Conservation (phyloP, 2,113 vertebrate species). For the Amphiprion percula region DNA sequence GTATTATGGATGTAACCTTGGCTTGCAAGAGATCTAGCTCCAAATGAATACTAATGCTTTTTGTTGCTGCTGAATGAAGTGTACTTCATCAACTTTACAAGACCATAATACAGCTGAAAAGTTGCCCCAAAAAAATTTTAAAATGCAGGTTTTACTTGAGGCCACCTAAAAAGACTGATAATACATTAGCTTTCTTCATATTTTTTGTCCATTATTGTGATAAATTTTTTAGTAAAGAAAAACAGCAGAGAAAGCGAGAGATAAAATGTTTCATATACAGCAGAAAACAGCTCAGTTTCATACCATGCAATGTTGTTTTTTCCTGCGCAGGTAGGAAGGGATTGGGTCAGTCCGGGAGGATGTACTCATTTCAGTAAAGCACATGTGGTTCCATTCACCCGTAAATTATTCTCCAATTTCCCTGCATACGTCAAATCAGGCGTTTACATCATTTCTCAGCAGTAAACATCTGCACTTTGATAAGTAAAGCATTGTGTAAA, state of each 20-base stretch:
- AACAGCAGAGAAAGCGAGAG: neutral
- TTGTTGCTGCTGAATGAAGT: neutral
- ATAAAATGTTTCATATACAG: neutral
- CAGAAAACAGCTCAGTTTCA: neutral
- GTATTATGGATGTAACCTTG: no score
- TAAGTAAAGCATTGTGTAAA: constrained; percentile 9
- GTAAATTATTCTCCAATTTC: constrained; percentile 36
- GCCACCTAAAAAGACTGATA: no score
- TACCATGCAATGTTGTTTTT: neutral
- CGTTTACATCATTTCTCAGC: constrained; percentile 28
- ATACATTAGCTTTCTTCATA: neutral
- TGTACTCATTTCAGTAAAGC: constrained; percentile 2
- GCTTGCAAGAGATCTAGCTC: neutral
- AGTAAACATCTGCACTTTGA: constrained; percentile 43
- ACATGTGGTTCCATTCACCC: constrained; percentile 25
- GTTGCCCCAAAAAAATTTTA: no score
- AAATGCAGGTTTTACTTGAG: no score
- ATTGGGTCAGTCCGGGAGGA: neutral
- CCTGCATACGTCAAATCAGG: constrained; percentile 3
- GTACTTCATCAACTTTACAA: no score
- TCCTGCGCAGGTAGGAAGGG: neutral
- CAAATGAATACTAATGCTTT: neutral
- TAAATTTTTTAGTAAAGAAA: neutral
- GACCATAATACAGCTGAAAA: no score
- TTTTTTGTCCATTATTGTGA: no score